Conservation (phyloP, 1,140 invertebrate genomes). For the Bombus vancouverensis region DNA sequence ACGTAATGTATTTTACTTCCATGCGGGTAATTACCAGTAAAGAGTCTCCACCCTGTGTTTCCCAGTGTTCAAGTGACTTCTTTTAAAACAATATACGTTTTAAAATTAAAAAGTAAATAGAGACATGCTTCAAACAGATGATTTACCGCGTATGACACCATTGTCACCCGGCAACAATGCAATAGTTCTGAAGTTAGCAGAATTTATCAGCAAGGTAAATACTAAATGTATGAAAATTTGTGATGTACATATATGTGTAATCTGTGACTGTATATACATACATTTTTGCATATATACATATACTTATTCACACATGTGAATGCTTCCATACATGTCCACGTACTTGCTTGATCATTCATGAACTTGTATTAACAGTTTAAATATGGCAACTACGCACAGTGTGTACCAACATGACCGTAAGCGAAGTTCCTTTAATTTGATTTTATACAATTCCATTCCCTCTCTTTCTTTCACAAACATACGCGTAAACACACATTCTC, state of each 20-base stretch:
- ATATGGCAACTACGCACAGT: slow-evolving; percentile 65
- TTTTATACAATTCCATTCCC: not conserved
- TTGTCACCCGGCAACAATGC: slow-evolving; percentile 61
- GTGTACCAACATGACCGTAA: slow-evolving; percentile 38
- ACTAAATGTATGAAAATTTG: slow-evolving; percentile 5
- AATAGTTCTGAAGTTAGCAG: slow-evolving; percentile 48
- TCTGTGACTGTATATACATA: not conserved
- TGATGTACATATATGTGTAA: not conserved
- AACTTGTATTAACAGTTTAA: slow-evolving; percentile 20
- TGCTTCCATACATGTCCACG: not conserved
- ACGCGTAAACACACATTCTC: not conserved
- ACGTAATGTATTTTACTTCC: slow-evolving; percentile 18
- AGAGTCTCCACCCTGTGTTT: not conserved
- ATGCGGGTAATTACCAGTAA: slow-evolving; percentile 10
- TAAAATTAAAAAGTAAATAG: not conserved
- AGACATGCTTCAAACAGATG: slow-evolving; percentile 48
- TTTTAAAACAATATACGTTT: not conserved
- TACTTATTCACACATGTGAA: not conserved
- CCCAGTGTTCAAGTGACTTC: not conserved
- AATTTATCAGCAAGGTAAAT: slow-evolving; percentile 64
- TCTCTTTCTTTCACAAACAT: not conserved
- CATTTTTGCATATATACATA: not conserved
- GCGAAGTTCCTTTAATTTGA: slow-evolving; percentile 53
- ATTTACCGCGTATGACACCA: slow-evolving; percentile 58
- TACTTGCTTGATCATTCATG: slow-evolving; percentile 6